A percentile compares a stretch with the other conserved stretches of the same genome.
These are phyloP conservation scores for Agrilus mali DNA, from an alignment of 2,888 invertebrate species.

Conservation along the genomic window DNA sequence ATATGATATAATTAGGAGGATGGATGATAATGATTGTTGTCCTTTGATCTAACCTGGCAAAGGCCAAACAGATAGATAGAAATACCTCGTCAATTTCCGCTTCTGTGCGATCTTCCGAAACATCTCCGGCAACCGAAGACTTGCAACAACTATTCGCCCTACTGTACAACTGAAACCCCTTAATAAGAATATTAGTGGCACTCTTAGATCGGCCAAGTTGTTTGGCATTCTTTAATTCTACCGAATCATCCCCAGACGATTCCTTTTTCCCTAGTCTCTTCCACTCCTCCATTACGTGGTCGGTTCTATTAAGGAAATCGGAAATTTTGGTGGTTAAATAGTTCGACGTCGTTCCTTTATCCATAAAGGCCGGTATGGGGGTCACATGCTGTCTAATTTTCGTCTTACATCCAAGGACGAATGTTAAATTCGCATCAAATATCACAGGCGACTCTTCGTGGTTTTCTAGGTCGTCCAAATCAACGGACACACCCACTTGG, in stretches of 20 bases:
- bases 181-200: constrained; percentile 72
- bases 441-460: constrained; percentile 68
- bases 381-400: constrained; percentile 53
- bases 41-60: not conserved
- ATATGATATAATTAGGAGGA: too few relatives aligned
- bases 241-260: constrained; percentile 24
- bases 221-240: constrained; percentile 10
- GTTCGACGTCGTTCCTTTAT: constrained; percentile 65
- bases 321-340: constrained; percentile 64
- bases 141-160: constrained; percentile 42
- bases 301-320: constrained; percentile 68
- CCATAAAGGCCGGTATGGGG: constrained; percentile 63
- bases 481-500: constrained; percentile 40
- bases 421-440: constrained; percentile 70
- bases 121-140: constrained; percentile 37
- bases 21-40: too few relatives aligned
- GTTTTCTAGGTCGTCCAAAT: constrained; percentile 45
- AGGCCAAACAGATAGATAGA: not conserved
- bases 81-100: constrained; percentile 48
- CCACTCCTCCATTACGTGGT: constrained; percentile 86
- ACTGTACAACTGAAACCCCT: constrained; percentile 61
- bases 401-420: constrained; percentile 60
- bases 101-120: constrained; percentile 53
- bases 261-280: constrained; percentile 52
- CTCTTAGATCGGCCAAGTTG: constrained; percentile 53